A percentile compares a stretch with the other conserved stretches of the same genome.
These are phyloP conservation scores for Luffia ferchaultella DNA, from an alignment of 2,888 invertebrate genomes.

Conservation along the genomic window DNA sequence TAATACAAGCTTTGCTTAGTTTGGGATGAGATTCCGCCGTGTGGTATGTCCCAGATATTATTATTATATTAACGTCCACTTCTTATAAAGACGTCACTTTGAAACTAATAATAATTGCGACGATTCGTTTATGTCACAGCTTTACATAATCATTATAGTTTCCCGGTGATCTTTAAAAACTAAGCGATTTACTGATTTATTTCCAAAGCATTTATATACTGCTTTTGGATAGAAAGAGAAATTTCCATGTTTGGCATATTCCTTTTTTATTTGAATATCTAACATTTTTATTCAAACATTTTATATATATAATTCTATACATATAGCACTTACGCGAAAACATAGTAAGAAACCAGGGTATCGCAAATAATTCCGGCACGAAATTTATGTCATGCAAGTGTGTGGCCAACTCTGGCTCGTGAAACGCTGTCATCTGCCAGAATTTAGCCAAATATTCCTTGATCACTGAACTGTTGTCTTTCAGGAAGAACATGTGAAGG, in stretches of 20 bases:
- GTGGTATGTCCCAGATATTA: no score
- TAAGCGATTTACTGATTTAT: no score
- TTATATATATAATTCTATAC: no score
- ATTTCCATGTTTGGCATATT: no score
- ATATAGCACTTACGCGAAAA: constrained; percentile 97
- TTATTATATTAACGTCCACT: not conserved
- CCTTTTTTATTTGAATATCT: no score
- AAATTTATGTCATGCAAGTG: constrained; percentile 94
- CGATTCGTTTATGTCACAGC: not conserved
- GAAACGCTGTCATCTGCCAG: constrained; percentile 94
- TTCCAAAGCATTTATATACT: no score
- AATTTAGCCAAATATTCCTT: constrained; percentile 98
- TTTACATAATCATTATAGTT: no score
- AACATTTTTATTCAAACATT: no score
- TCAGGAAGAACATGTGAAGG: constrained; percentile 95
- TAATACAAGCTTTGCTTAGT: no score
- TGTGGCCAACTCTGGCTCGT: constrained; percentile 91
- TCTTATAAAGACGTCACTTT: not conserved
- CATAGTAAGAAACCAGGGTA: constrained; percentile 99
- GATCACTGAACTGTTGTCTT: constrained; percentile 95
- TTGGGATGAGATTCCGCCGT: no score
- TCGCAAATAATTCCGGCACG: constrained; percentile 96
- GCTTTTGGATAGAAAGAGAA: no score
- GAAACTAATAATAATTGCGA: not conserved
- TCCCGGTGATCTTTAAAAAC: no score